Conservation (phyloP, 2,888 invertebrate species). For the Orthosia gracilis region DNA sequence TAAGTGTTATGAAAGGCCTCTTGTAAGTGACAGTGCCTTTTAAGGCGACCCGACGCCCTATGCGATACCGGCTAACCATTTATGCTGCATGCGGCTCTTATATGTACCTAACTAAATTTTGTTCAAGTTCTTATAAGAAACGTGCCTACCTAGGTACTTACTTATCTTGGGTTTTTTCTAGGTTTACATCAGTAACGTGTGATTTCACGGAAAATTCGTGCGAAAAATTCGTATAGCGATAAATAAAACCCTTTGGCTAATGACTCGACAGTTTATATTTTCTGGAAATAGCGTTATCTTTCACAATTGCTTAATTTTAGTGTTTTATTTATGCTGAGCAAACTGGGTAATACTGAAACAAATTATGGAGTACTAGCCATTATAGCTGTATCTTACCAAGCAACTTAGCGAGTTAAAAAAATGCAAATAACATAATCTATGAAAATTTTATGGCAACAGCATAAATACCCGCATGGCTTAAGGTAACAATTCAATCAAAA, state of each 20-base stretch:
- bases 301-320: not conserved
- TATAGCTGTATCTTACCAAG: not conserved
- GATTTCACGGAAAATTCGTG: conserved; percentile 20
- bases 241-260: not conserved
- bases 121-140: conserved; percentile 22
- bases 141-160: not conserved
- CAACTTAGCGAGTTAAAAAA: not conserved
- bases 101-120: conserved; percentile 47
- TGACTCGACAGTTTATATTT: not conserved
- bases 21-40: conserved; percentile 86
- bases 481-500: conserved; percentile 64
- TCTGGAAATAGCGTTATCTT: not conserved
- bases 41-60: conserved; percentile 78
- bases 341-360: not conserved
- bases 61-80: conserved; percentile 66
- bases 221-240: conserved; percentile 9
- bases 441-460: not conserved
- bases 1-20: conserved; percentile 88
- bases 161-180: conserved; percentile 36
- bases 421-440: not conserved
- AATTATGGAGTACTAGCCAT: not conserved
- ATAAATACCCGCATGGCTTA: conserved; percentile 19
- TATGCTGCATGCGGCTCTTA: conserved; percentile 58
- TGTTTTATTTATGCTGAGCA: not conserved
- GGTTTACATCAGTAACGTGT: conserved; percentile 10